Percentiles rank a stretch among this genome's conserved stretches.
Evolutionary conservation across 2,888 invertebrate species (phyloP).

Genomic region (Pollenia griseotomentosa): DNA sequence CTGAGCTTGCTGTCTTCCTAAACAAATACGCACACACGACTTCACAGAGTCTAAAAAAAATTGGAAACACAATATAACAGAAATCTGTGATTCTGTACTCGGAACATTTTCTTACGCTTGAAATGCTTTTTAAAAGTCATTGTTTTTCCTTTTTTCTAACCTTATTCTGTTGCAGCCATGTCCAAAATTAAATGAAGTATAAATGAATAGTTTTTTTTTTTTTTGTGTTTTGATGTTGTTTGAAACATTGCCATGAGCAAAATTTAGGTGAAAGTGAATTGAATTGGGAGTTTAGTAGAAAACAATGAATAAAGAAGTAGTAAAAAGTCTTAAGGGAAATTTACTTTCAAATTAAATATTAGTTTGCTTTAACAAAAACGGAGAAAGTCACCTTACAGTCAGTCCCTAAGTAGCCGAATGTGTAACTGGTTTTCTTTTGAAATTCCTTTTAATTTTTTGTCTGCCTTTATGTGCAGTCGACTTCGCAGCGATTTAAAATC

Average conservation of each 20-base stretch:
- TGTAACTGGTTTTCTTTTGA: no score
- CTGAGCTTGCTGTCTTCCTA: not conserved
- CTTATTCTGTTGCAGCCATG: conserved; percentile 6
- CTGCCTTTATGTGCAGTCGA: no score
- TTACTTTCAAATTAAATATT: no score
- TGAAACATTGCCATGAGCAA: not conserved
- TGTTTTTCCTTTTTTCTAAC: not conserved
- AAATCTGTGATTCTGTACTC: conserved; percentile 3
- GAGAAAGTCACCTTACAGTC: no score
- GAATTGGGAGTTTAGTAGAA: not conserved
- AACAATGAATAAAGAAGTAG: no score
- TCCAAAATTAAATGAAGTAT: conserved; percentile 25
- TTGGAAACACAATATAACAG: conserved; percentile 19
- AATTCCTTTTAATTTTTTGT: no score
- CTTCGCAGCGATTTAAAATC: no score
- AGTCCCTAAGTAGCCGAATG: no score
- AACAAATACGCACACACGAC: not conserved
- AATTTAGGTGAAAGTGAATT: not conserved
- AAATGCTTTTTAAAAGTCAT: conserved; percentile 36
- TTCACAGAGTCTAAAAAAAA: not conserved
- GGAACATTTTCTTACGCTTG: conserved; percentile 8
- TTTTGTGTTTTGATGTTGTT: not conserved
- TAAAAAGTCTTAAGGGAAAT: no score
- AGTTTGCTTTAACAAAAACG: no score
- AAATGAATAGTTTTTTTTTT: conserved; percentile 8